These are phyloP conservation scores for Apodemia zela DNA, from an alignment of 2,888 invertebrate genomes.

Conservation along the genomic window DNA sequence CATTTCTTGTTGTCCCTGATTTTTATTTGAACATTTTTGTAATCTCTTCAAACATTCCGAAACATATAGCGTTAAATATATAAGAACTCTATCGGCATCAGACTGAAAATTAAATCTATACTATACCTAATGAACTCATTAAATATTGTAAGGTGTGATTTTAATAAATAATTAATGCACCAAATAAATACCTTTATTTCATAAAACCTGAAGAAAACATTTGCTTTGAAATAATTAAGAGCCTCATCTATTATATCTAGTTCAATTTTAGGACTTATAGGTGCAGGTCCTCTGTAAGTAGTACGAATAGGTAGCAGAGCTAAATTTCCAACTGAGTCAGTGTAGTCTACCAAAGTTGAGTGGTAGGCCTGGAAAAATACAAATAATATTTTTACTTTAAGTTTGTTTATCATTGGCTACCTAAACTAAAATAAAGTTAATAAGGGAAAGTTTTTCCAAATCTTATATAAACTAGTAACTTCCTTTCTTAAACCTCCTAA, in stretches of 20 bases:
- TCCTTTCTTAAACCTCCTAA: no score
- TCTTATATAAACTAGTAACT: no score
- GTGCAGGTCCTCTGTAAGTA: constrained; percentile 95
- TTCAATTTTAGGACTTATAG: constrained; percentile 82
- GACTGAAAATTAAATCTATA: constrained; percentile 82
- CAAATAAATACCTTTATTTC: constrained; percentile 92
- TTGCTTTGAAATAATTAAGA: constrained; percentile 97
- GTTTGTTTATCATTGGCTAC: no score
- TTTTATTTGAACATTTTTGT: constrained; percentile 93
- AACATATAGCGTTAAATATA: constrained; percentile 98
- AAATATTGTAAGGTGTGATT: no score
- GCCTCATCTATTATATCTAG: constrained; percentile 98
- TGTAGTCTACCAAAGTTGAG: constrained; percentile 89
- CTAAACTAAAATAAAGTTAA: no score
- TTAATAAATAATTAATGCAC: neutral
- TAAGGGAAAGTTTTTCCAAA: no score
- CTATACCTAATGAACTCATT: neutral
- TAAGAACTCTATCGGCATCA: constrained; percentile 96
- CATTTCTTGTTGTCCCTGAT: constrained; percentile 96
- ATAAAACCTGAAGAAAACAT: constrained; percentile 99
- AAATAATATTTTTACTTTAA: constrained; percentile 20
- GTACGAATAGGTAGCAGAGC: constrained; percentile 95
- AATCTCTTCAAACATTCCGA: constrained; percentile 98
- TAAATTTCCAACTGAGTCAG: constrained; percentile 92
- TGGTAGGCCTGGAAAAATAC: constrained; percentile 91